Base-by-base conservation (phyloP, 2,113 vertebrate species). In the Rostratula benghalensis region DNA sequence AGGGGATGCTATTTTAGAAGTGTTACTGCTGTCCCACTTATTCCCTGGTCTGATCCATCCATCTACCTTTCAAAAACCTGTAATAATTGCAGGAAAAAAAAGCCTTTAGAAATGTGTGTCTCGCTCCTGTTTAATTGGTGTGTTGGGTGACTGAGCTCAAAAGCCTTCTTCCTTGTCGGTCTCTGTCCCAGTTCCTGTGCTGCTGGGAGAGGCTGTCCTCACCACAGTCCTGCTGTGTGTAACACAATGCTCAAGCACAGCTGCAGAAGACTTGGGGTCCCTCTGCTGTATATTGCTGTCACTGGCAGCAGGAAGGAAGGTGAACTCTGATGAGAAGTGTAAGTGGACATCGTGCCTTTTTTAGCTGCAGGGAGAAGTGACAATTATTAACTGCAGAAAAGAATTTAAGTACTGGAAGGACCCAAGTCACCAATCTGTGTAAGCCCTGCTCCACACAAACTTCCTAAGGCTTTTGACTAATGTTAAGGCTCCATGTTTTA, bases 21-120 rank as follows among this genome's bases (percentile, higher is more conserved):
- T 19, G 2, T 89, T 89, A 53, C 60, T 73, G n/a, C 60, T 92
- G 96, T 87, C 94, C 94, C 83, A 94, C 74, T 95, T 96, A 94
- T 31, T 81, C 93, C 74, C 56, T 75, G 83, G 23, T 70, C 83
- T 69, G 83, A 96, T 95, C 77, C 77, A 91, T 96, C 73, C 86
- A 17, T 83, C 43, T n/a, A 7, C 79, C 73, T 87, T 91, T 94
- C 67, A 93, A 20, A 91, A 73, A 28, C 35, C 80, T 65, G 35
- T 31, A 82, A 96, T 89, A 96, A 89, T 79, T 73, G 90, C 65
- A 54, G 46, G 27, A n/a, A 80, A 80, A 57, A 30, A 95, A 56
- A 84, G 60, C 73, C 77, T 89, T 68, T 20, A 69, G 80, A 90
- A 95, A 64, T 70, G 30, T 6, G 19, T 95, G 89, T 53, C 51